Evolutionary conservation across 2,797 vertebrate species (phyloP).

Genomic region (Lepidocolaptes lacrymiger): DNA sequence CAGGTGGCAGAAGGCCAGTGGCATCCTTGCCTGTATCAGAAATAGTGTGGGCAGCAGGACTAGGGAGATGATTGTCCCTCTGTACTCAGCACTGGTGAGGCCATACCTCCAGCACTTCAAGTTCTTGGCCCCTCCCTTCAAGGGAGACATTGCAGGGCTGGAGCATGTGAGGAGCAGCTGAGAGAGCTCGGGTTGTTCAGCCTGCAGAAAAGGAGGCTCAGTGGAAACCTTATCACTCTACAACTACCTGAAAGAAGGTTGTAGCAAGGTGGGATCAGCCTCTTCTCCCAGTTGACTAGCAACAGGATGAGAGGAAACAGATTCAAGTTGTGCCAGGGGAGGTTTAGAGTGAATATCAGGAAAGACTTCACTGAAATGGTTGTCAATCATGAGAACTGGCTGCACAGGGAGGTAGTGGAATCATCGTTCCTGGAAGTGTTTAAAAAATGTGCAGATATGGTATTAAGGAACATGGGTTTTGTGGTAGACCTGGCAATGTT

Average conservation of each 20-base stretch:
- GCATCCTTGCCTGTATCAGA: background rate
- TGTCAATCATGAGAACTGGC: background rate
- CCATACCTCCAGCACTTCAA: background rate
- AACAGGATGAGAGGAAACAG: background rate
- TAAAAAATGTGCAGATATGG: background rate
- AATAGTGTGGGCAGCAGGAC: background rate
- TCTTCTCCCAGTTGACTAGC: background rate
- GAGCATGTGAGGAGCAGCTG: background rate
- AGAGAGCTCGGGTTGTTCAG: background rate
- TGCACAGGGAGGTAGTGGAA: background rate
- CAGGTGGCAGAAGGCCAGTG: background rate
- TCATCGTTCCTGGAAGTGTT: background rate
- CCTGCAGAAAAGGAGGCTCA: background rate
- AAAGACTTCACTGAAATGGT: background rate
- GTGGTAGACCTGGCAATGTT: background rate
- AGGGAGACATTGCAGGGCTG: background rate
- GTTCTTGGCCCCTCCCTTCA: background rate
- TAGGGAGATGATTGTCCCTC: background rate
- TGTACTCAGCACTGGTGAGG: background rate
- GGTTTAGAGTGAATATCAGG: background rate
- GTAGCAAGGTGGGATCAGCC: background rate
- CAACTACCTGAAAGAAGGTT: background rate
- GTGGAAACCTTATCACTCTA: no score
- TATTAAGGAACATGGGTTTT: background rate
- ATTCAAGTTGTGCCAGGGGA: background rate